Evolutionary conservation across 1,140 invertebrate genomes (phyloP), one percentile per base, ranked within the genome.

Genomic region (Drosophila neocordata): DNA sequence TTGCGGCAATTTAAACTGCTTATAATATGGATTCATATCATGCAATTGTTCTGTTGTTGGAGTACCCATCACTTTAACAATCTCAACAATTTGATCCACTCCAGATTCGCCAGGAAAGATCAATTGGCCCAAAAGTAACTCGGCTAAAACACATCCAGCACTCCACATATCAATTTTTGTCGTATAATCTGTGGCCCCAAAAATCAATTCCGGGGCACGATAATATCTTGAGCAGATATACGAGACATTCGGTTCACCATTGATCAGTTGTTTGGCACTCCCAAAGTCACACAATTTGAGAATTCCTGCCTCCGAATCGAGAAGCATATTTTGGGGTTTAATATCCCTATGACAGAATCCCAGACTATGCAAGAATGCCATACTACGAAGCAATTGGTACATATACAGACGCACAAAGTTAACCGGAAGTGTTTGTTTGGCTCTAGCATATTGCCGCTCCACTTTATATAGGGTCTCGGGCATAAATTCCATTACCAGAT

Each of bases 221-320:
- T 99, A 99, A 92, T 99, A 99, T 79, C 99, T 95, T 90, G 99
- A 99, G 93, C 99, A 99, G 83, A 99, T 99, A 93, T 99, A 99
- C 20, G 98, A 99, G 9, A 99, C 99, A 92, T 99, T 99, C 4
- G 98, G 98, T 92, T 99, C 99, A 52, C 98, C 97, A 77, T 95
- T 95, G 53, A 99, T 95, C 78, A 99, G 94, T 92, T 99, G 97
- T 92, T 99, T 99, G 77, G 99, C 99, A 91, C 97, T 98, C 87
- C 99, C 99, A 93, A 99, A 99, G 93, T 99, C 99, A 93, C 98
- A 99, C 35, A 99, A 93, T 93, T 99, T 99, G 34, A 99, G 94
- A 24, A 99, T 96, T 51, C 98, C 98, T 11, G 97, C 96, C 90
- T 99, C 97, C 24, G 98, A 96, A 93, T 99, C 97, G 35, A 99